A percentile compares a stretch with the other conserved stretches of the same genome.
These are phyloP conservation scores for Philereme transversata DNA, from an alignment of 2,888 invertebrate species.

Conservation along the genomic window DNA sequence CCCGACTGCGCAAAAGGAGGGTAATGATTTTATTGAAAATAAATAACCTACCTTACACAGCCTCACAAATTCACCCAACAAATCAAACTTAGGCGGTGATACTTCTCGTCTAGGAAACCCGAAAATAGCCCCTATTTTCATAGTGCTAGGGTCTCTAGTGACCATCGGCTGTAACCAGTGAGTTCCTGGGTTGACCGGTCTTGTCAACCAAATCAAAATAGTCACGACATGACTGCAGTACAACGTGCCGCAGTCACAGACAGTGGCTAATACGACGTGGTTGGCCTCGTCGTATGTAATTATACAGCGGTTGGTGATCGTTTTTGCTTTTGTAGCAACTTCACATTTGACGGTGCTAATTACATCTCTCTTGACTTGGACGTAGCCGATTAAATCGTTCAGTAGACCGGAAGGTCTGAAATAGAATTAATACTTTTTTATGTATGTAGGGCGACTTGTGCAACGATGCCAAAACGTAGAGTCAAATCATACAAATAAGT, in stretches of 20 bases:
- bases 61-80: slow-evolving; percentile 1
- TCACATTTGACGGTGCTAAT: slow-evolving; percentile 1
- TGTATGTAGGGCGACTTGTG: background rate
- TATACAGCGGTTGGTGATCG: background rate
- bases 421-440: background rate
- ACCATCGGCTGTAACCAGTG: slow-evolving; percentile 4
- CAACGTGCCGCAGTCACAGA: background rate
- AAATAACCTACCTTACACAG: background rate
- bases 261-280: background rate
- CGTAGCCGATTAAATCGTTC: slow-evolving; percentile 8
- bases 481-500: too few relatives aligned
- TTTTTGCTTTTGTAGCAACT: slow-evolving; percentile 3
- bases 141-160: background rate
- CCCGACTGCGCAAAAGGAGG: too few relatives aligned
- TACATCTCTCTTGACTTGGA: background rate
- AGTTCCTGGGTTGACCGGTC: background rate
- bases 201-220: background rate
- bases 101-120: background rate
- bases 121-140: background rate
- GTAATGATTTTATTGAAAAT: too few relatives aligned
- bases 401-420: background rate
- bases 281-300: background rate
- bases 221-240: background rate
- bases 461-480: too few relatives aligned
- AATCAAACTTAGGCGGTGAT: background rate